Base-by-base conservation (phyloP, 1,140 invertebrate genomes). In the Danaus plexippus region DNA sequence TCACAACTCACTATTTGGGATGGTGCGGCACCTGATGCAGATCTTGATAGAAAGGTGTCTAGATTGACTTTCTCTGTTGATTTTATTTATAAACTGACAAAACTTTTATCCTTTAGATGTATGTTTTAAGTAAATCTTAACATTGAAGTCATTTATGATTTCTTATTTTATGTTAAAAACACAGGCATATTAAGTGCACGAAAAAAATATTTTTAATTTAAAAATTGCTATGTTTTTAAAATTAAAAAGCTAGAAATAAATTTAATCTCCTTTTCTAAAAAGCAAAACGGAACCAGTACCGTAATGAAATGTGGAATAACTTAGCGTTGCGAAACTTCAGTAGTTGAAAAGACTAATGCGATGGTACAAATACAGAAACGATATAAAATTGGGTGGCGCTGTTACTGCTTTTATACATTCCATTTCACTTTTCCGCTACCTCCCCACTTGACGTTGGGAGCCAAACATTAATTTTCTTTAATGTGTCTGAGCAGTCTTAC, bases 1-100 rank as follows among this genome's bases (percentile, higher is more conserved):
- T 92, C 92, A 3, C 90, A 92, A 57, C 87, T 94, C 5, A 89
- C 92, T 44, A 92, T 94, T 46, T 94, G 92, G 92, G 92, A 94
- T 64, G 93, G 92, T 74, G 88, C 90, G 46, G 77, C 85, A 10
- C 83, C 81, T 54, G 75, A 78, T 69, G 75, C 84, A 48, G 78
- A 89, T 70, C 67, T 84, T 7, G 83, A 88, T 57, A 81, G 79
- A 62, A 87, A 87, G 80, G 87, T 88, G 53, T 51, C 22, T 32
- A 4, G 22, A 32, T 32, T 32, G 22, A 32, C 22, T 32, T 32
- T 15, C 3, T 1, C 15, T 15, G 1, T 15, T 15, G 15, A 15
- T 15, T 15, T 15, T 32, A 32, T 32, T 32, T 32, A 32, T 32
- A 32, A 32, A 32, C 22, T 32, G 22, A 7, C 7, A 6, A 32